Evolutionary conservation across 2,888 invertebrate genomes (phyloP).

Genomic region (Diloba caeruleocephala): DNA sequence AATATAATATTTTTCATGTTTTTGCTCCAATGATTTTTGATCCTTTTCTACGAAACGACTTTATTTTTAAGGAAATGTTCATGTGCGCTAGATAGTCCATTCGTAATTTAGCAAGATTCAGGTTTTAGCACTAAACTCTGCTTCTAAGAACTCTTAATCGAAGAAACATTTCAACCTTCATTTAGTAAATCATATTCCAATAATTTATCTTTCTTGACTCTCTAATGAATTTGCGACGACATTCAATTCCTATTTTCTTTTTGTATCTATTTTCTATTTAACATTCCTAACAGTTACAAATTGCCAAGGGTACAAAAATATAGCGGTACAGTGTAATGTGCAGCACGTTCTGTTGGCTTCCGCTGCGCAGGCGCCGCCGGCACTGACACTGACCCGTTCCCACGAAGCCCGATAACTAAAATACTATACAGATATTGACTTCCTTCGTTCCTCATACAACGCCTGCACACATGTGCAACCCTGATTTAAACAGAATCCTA

Average conservation of each 20-base stretch:
- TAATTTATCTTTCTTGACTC: too few species aligned
- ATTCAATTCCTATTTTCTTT: conserved; percentile 1
- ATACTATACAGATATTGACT: conserved; percentile 26
- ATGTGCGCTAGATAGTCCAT: too few species aligned
- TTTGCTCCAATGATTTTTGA: too few species aligned
- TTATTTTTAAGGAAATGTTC: too few species aligned
- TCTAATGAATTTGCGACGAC: conserved; percentile 1
- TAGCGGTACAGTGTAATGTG: conserved; percentile 50
- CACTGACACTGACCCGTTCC: conserved; percentile 72
- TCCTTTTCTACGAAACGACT: too few species aligned
- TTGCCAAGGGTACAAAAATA: conserved; percentile 45
- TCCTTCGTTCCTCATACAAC: conserved; percentile 5
- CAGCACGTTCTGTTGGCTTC: conserved; percentile 72
- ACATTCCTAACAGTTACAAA: conserved; percentile 36
- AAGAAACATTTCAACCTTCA: too few species aligned
- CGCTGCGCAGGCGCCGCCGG: conserved; percentile 69
- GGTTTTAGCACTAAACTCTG: too few species aligned
- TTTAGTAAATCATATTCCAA: too few species aligned
- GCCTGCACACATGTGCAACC: neutral
- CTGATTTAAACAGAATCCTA: neutral
- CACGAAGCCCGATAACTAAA: conserved; percentile 59
- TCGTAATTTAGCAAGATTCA: too few species aligned
- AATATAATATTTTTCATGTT: too few species aligned
- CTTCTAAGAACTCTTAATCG: too few species aligned
- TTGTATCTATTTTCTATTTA: conserved; percentile 18